Percentiles rank a stretch among this genome's conserved stretches.
These are phyloP conservation scores for Chloroceryle inda DNA, from an alignment of 2,797 vertebrate genomes.

Conservation along the genomic window DNA sequence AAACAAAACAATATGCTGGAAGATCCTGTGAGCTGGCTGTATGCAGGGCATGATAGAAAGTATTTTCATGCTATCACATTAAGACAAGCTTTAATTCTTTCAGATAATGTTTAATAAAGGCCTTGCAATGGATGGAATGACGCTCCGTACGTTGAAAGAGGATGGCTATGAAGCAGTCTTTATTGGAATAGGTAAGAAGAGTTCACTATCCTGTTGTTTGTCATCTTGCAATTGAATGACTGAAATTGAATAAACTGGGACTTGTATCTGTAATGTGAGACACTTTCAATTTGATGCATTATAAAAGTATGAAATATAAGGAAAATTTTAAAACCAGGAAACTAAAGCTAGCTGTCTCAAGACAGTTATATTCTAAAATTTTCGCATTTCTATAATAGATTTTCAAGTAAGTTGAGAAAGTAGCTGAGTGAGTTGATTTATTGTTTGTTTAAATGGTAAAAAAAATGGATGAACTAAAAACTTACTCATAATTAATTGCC, in stretches of 20 bases:
- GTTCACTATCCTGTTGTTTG: not conserved
- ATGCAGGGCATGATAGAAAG: not conserved
- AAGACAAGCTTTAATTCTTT: conserved; percentile 54
- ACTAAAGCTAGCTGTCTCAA: not conserved
- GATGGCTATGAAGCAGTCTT: conserved; percentile 89
- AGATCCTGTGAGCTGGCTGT: not conserved
- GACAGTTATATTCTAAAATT: not conserved
- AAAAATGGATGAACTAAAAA: conserved; percentile 13
- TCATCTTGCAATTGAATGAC: not conserved
- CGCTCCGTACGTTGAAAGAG: conserved; percentile 85
- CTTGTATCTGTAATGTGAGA: not conserved
- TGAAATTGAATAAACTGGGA: not conserved
- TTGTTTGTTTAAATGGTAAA: conserved; percentile 23
- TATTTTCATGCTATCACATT: not conserved
- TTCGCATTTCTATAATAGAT: not conserved
- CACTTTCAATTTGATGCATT: not conserved
- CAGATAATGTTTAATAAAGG: conserved; percentile 89
- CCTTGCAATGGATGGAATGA: conserved; percentile 87
- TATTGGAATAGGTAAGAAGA: conserved; percentile 92
- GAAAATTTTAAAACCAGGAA: not conserved
- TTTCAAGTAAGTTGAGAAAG: not conserved
- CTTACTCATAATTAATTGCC: not conserved
- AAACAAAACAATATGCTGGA: not conserved
- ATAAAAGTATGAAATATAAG: not conserved
- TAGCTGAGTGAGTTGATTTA: not conserved